Evolutionary conservation across 1,140 invertebrate species (phyloP).

Genomic region (Drosophila kikkawai): DNA sequence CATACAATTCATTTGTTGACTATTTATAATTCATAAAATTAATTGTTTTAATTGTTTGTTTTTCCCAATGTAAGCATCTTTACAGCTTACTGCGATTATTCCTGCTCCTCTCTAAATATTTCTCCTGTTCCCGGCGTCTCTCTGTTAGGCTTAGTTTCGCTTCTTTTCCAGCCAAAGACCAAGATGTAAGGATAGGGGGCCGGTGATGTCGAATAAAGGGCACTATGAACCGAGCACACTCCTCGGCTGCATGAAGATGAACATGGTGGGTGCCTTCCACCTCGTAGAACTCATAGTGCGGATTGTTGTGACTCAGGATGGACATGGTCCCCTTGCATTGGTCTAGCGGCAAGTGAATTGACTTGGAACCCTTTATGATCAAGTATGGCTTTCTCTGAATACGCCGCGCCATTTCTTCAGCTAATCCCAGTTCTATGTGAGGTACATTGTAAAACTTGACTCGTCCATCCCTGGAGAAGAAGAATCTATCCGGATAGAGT

Average conservation of each 20-base stretch:
- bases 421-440: slow-evolving; percentile 10
- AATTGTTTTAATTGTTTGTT: neutral
- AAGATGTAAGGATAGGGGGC: slow-evolving; percentile 26
- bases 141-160: slow-evolving; percentile 1
- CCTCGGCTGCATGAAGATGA: slow-evolving; percentile 88
- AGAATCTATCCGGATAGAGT: slow-evolving; percentile 86
- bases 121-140: slow-evolving; percentile 15
- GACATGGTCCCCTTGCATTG: slow-evolving; percentile 84
- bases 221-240: slow-evolving; percentile 86
- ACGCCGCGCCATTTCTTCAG: slow-evolving; percentile 42
- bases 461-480: slow-evolving; percentile 87
- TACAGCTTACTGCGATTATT: slow-evolving; percentile 21
- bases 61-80: neutral
- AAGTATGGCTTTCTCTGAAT: slow-evolving; percentile 63
- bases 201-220: slow-evolving; percentile 84
- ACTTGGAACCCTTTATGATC: slow-evolving; percentile 56
- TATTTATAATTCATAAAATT: neutral
- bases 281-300: slow-evolving; percentile 87
- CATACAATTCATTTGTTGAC: neutral
- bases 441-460: slow-evolving; percentile 78
- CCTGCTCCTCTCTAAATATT: slow-evolving; percentile 4
- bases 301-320: slow-evolving; percentile 85
- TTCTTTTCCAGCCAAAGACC: slow-evolving; percentile 32
- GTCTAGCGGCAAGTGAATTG: slow-evolving; percentile 6
- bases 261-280: slow-evolving; percentile 87